Evolutionary conservation across 1,140 invertebrate genomes (phyloP).

Genomic region (Orussus abietinus): DNA sequence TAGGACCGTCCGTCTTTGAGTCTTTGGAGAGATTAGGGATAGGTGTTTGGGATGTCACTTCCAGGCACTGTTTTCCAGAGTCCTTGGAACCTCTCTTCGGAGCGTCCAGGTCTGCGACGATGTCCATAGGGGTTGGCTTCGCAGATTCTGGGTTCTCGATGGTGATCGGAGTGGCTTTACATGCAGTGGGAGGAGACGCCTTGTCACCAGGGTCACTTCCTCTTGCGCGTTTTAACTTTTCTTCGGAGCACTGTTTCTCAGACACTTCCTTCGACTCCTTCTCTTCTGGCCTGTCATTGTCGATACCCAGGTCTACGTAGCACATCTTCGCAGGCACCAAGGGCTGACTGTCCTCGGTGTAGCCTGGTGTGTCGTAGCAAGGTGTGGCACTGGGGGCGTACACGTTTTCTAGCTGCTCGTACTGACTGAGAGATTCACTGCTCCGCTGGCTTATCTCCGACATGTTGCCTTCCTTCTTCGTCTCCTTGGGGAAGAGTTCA

Average conservation of each 20-base stretch:
- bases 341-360: conserved; percentile 33
- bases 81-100: no score
- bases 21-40: no score
- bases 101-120: no score
- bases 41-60: no score
- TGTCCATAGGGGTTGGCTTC: no score
- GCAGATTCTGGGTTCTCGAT: no score
- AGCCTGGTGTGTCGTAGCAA: conserved; percentile 50
- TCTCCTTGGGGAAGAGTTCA: conserved; percentile 34
- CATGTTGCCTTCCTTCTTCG: conserved; percentile 19
- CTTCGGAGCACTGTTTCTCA: not conserved
- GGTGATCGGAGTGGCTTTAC: no score
- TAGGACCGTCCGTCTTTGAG: no score
- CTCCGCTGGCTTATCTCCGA: conserved; percentile 44
- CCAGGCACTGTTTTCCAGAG: no score
- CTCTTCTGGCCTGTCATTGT: conserved; percentile 13
- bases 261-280: conserved; percentile 3
- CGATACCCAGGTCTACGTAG: conserved; percentile 33
- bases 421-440: conserved; percentile 40
- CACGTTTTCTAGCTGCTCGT: conserved; percentile 55
- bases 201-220: no score
- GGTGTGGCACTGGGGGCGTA: conserved; percentile 57
- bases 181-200: no score
- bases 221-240: not conserved
- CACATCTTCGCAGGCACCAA: conserved; percentile 31